These are phyloP conservation scores for Poicephalus gulielmi DNA, from an alignment of 2,113 vertebrate species.

Conservation along the genomic window DNA sequence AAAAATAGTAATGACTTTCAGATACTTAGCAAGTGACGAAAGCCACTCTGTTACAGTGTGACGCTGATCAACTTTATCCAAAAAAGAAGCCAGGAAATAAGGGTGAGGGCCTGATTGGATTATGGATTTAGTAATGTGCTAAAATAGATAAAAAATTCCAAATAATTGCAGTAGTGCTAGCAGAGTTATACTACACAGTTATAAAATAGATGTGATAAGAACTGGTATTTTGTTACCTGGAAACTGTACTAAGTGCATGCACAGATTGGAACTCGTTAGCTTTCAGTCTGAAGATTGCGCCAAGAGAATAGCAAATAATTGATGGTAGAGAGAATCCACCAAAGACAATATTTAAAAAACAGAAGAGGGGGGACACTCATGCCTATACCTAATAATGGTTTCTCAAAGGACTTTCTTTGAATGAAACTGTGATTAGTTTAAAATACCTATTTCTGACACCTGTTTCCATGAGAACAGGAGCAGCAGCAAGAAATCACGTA, in stretches of 20 bases:
- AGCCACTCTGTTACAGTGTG: neutral
- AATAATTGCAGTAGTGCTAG: neutral
- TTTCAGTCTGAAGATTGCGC: neutral
- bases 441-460: constrained; percentile 37
- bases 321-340: neutral
- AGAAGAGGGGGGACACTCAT: neutral
- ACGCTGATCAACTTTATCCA: neutral
- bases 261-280: neutral
- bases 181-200: neutral
- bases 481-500: neutral
- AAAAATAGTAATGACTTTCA: neutral
- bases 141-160: neutral
- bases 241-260: neutral
- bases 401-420: neutral
- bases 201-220: neutral
- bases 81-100: neutral
- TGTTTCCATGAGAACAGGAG: constrained; percentile 71
- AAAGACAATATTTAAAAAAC: neutral
- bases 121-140: neutral
- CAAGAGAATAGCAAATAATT: neutral
- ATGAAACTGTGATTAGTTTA: constrained; percentile 3
- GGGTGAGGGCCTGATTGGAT: neutral
- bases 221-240: neutral
- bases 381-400: neutral
- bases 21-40: neutral